A percentile compares a stretch with the other conserved stretches of the same genome.
Conservation (phyloP, 2,113 vertebrate genomes). For the Galeopterus variegatus region DNA sequence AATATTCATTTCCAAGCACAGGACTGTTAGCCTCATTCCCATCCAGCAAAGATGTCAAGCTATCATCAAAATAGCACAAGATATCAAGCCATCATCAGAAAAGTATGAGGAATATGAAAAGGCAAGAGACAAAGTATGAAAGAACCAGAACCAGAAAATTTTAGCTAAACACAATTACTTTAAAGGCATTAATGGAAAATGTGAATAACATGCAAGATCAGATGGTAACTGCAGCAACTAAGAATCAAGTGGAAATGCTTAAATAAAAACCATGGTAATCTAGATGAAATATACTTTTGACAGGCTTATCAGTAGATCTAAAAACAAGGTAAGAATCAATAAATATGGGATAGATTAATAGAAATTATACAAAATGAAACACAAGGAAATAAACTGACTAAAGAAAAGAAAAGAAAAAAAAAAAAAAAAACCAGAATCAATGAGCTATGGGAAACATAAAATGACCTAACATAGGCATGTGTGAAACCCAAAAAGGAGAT, state of each 20-base stretch:
- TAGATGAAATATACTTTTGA: not conserved
- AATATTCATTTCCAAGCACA: not conserved
- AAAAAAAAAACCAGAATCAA: not conserved
- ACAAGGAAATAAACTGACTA: not conserved
- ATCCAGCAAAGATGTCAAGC: not conserved
- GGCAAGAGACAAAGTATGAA: not conserved
- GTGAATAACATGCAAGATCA: too few species aligned
- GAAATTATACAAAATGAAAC: not conserved
- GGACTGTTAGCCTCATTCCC: not conserved
- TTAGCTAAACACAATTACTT: accelerated
- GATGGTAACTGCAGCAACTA: not conserved
- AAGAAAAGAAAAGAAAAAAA: too few species aligned
- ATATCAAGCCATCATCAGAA: not conserved
- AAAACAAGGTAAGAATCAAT: not conserved
- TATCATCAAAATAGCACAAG: not conserved
- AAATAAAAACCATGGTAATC: not conserved
- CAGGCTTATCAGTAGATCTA: too few species aligned
- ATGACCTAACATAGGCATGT: not conserved
- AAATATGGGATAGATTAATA: not conserved
- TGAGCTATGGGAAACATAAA: not conserved
- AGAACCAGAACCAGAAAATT: not conserved
- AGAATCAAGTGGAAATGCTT: not conserved
- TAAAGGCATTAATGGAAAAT: not conserved
- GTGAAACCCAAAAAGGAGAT: not conserved
- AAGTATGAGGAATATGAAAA: not conserved